phyloP scores from a whole-genome alignment of 2,888 invertebrate genomes.

The Ophraella communa region DNA sequence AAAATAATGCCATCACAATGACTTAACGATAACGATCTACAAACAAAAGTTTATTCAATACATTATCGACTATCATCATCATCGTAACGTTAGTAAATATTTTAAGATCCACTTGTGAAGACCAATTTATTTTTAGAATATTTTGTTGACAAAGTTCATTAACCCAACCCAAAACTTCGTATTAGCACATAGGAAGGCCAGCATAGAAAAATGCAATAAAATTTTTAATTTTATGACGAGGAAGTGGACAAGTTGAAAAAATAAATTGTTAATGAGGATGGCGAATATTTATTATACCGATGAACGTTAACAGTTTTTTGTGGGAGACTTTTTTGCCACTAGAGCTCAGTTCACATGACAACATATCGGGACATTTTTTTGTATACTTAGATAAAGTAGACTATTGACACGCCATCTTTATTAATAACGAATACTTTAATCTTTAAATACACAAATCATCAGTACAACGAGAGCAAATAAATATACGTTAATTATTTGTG shows the following conservation, averaged over 20 bases:
- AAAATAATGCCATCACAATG: not conserved
- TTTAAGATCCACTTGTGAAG: slow-evolving; percentile 4
- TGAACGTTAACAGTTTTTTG: not conserved
- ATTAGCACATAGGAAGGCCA: not conserved
- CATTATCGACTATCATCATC: slow-evolving; percentile 2
- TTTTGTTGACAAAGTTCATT: not conserved
- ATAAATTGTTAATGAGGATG: not conserved
- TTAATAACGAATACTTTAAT: no score
- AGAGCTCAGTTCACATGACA: no score
- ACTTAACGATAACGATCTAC: not conserved
- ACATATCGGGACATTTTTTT: no score
- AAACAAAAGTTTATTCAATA: not conserved
- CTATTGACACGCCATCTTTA: no score
- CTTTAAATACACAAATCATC: no score
- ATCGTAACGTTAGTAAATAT: slow-evolving; percentile 1
- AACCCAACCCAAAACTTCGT: not conserved
- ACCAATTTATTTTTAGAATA: slow-evolving; percentile 2
- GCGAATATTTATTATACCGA: not conserved
- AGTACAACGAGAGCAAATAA: no score
- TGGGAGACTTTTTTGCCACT: not conserved
- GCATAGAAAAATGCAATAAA: slow-evolving; percentile 2
- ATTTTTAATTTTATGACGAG: not conserved
- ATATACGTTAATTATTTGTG: no score
- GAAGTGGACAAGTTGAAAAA: not conserved
- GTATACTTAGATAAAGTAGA: no score